Base-by-base conservation (phyloP, 2,113 vertebrate genomes). In the Erythrocercus mccallii region DNA sequence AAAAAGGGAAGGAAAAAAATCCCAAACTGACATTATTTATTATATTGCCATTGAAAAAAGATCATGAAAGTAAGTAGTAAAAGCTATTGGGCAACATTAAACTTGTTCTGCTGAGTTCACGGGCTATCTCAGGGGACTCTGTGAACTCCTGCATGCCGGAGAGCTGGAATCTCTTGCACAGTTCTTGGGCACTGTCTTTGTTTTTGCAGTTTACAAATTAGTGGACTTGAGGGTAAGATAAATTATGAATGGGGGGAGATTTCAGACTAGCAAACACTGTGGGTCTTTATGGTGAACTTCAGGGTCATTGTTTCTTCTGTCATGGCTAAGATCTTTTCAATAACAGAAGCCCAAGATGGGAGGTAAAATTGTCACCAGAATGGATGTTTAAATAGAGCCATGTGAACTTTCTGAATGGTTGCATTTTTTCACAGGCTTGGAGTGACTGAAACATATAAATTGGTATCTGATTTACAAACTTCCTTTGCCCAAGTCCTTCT, bases 41-140 rank as follows among this genome's bases (percentile, higher is more conserved):
- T 94, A 84, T 71, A 88, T 76, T 68, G 42, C 92, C 94, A 95
- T 88, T 92, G 96, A 96, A 86, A 96, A 96, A 95, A 94, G 64
- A 83, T 95, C 90, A 81, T 96, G 94, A 93, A 95, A 96, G 80
- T 94, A 86, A 95, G 92, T 95, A 86, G 65, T 94, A 94, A 96
- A 96, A 96, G 53, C 82, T 94, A 95, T 97, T 96, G 95, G 72
- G 95, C 95, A 96, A 95, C 80, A 92, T 96, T 96, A 95, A 96
- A 96, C 95, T 97, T 88, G 66, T 73, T 93, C 94, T 96, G 95
- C 92, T 69, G 96, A 93, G 96, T 96, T 97, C 96, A 96, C 50
- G 8, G 94, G 83, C 69, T 72, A 13, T 96, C 95, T 94, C 94
- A 35, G 69, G 95, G 96, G 96, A 97, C 77, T 50, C 48, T 20